These are phyloP conservation scores for Syngnathoides biaculeatus DNA, from an alignment of 2,113 vertebrate genomes.

Conservation along the genomic window DNA sequence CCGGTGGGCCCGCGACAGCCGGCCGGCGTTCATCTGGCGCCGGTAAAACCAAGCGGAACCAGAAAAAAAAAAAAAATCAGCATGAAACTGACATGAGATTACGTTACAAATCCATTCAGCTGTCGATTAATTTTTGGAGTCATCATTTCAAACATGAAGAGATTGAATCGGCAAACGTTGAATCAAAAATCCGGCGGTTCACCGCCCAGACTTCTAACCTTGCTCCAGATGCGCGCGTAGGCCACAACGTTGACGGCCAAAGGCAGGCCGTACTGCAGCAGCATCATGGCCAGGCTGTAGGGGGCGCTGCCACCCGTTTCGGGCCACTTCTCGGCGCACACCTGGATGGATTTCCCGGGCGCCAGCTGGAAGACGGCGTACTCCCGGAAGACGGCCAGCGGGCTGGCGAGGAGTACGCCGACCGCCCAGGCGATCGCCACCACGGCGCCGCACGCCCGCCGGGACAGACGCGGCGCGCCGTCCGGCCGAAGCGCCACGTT, in stretches of 20 bases:
- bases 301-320: conserved; percentile 75
- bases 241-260: conserved; percentile 84
- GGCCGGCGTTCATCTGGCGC: conserved; percentile 82
- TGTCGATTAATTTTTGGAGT: too few relatives aligned
- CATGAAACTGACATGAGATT: too few relatives aligned
- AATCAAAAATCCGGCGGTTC: too few relatives aligned
- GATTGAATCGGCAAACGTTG: too few relatives aligned
- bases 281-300: conserved; percentile 85
- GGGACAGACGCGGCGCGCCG: conserved; percentile 81
- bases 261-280: conserved; percentile 85
- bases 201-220: background rate
- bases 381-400: conserved; percentile 91
- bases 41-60: conserved; percentile 67
- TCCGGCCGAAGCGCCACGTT: conserved; percentile 88
- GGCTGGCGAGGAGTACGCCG: conserved; percentile 86
- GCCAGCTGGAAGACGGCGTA: conserved; percentile 80
- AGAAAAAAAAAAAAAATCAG: background rate
- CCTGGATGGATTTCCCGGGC: conserved; percentile 79
- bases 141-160: too few relatives aligned
- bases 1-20: conserved; percentile 74
- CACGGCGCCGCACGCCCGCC: conserved; percentile 81
- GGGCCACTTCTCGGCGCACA: conserved; percentile 88
- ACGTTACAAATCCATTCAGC: too few relatives aligned
- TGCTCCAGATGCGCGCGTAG: conserved; percentile 75
- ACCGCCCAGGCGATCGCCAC: conserved; percentile 84